Conservation (phyloP, 2,113 vertebrate species). For the Apaloderma vittatum region DNA sequence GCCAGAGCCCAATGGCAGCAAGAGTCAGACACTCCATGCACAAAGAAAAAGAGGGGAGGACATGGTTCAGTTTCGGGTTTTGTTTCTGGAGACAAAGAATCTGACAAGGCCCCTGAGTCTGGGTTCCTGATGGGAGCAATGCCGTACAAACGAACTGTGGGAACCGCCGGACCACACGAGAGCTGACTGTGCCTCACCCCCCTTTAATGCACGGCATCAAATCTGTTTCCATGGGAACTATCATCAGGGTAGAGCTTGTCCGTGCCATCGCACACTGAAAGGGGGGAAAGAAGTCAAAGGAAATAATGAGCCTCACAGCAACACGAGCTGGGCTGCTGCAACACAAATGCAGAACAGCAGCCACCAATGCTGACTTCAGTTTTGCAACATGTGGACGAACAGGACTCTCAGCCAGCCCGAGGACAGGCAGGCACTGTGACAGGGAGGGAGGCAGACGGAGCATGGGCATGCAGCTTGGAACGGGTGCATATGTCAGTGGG, state of each 20-base stretch:
- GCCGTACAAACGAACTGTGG: accelerated
- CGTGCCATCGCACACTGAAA: not conserved
- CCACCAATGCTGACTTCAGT: accelerated
- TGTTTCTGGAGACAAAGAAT: not conserved
- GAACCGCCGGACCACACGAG: not conserved
- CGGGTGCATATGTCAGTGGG: not conserved
- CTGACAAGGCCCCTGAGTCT: not conserved
- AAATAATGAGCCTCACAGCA: not conserved
- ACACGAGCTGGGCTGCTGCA: not conserved
- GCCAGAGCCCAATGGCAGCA: not conserved
- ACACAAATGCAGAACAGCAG: accelerated
- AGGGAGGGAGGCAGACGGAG: not conserved
- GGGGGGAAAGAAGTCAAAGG: not conserved
- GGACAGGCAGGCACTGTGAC: too few species aligned
- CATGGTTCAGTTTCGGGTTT: not conserved
- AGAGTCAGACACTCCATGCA: not conserved
- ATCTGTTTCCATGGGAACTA: not conserved
- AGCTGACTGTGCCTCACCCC: not conserved
- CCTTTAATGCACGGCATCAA: not conserved
- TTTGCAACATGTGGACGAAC: accelerated
- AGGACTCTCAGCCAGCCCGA: accelerated
- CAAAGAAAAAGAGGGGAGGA: not conserved
- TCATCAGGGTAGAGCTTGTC: not conserved
- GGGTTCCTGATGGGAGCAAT: not conserved
- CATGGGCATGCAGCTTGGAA: not conserved